These are phyloP conservation scores for Bellardia bayeri DNA, from an alignment of 2,888 invertebrate species.

Conservation along the genomic window DNA sequence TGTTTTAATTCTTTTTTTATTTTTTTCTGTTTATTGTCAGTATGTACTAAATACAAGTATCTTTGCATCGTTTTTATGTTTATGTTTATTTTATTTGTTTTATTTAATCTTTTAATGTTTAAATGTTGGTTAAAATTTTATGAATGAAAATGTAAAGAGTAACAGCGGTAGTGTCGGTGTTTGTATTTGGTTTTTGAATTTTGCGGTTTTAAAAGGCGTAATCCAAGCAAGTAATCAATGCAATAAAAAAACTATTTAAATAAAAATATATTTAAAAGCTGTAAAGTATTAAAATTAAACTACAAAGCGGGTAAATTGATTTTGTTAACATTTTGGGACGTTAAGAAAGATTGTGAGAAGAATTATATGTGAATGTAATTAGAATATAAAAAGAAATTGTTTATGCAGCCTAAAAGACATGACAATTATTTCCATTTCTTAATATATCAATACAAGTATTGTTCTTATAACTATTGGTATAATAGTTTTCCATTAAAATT, in stretches of 20 bases:
- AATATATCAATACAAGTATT: too few species aligned
- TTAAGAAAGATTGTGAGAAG: too few species aligned
- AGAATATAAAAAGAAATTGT: too few species aligned
- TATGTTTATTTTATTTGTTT: constrained; percentile 25
- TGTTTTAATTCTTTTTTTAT: constrained; percentile 20
- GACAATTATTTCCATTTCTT: too few species aligned
- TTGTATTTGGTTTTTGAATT: constrained; percentile 13
- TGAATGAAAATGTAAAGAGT: constrained; percentile 5
- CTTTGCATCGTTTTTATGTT: constrained; percentile 44
- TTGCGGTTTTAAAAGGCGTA: constrained; percentile 46
- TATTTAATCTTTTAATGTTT: constrained; percentile 31
- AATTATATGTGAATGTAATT: too few species aligned
- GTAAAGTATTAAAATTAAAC: not conserved
- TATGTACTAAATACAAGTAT: not conserved
- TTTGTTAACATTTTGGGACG: too few species aligned
- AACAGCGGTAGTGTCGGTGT: constrained; percentile 29
- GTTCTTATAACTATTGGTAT: too few species aligned
- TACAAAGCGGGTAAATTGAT: not conserved
- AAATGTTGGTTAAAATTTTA: constrained; percentile 13
- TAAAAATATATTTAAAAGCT: not conserved
- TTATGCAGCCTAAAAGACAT: too few species aligned
- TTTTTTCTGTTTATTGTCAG: constrained; percentile 29
- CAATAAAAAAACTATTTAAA: constrained; percentile 38
- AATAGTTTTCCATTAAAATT: too few species aligned
- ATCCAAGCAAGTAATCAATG: constrained; percentile 72